phyloP scores from a whole-genome alignment of 64 coral and sea anemone species.

The Pocillopora damicornis region DNA sequence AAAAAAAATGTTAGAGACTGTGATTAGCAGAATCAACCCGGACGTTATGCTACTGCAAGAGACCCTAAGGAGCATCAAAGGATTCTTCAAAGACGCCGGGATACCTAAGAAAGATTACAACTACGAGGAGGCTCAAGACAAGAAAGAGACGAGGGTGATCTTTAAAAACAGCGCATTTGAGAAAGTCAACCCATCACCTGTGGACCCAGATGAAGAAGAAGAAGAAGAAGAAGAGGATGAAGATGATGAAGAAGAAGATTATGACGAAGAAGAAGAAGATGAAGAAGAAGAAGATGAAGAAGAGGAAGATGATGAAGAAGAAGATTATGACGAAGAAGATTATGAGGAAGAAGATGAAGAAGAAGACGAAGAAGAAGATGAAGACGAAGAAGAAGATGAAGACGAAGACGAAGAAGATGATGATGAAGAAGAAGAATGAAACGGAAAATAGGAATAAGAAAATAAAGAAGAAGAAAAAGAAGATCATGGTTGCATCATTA shows the following conservation, averaged over 20 bases:
- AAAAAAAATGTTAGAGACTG: neutral
- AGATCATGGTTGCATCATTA: too few species aligned
- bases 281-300: constrained; percentile 15
- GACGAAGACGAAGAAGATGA: constrained; percentile 34
- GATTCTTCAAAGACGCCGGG: neutral
- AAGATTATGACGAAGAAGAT: constrained; percentile 24
- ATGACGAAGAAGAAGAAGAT: constrained; percentile 6
- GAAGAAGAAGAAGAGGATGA: too few species aligned
- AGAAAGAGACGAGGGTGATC: neutral
- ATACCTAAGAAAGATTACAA: neutral
- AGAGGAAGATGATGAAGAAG: constrained; percentile 16
- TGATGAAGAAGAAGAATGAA: constrained; percentile 31
- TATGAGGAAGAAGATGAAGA: constrained; percentile 43
- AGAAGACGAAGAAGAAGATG: too few species aligned
- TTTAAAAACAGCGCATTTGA: neutral
- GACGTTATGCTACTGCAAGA: constrained; percentile 16
- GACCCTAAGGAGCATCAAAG: neutral
- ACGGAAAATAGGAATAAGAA: too few species aligned
- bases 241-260: too few species aligned
- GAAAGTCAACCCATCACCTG: neutral
- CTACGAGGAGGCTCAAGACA: neutral
- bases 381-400: constrained; percentile 27
- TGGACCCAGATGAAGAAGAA: too few species aligned
- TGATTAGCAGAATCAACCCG: neutral
- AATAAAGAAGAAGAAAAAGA: too few species aligned